Evolutionary conservation across 2,113 vertebrate genomes (phyloP), one percentile per base, ranked within the genome.

Genomic region (Buteo buteo): DNA sequence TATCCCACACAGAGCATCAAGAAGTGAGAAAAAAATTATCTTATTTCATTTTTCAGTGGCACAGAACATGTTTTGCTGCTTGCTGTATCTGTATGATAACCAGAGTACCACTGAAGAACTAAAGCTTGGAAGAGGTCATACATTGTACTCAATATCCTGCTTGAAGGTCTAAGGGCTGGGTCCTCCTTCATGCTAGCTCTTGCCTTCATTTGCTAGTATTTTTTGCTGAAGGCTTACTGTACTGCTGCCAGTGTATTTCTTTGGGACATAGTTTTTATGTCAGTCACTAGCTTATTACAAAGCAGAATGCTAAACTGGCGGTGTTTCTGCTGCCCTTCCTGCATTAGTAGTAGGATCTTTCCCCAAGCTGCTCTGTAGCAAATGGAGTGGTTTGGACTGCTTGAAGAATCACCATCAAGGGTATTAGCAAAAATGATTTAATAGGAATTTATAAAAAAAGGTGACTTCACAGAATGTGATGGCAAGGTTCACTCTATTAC

Each of bases 41-140:
- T 26, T 42, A 6, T 9, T 21, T 58, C 1, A 11, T 40, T 86
- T 79, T 70, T 40, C n/a, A 58, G 40, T 4, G 26, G 32, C 28
- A 52, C 16, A 26, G 18, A 82, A 66, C 1, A 36, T 0, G 0
- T 42, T 73, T n/a, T 79, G 7, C n/a, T 69, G n/a, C 9, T 62
- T 76, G 16, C 19, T 66, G 4, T 29, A 61, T 28, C 11, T 40
- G 11, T 31, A 15, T 4, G 9, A 38, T 13, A 49, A 3, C 17
- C 12, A 45, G 44, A 73, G 3, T 32, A 49, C 7, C 29, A 44
- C 0, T 0, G 29, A 6, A 82, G 22, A 74, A 54, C 10, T 9
- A 28, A n/a, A 62, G 14, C 44, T 14, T 44, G 47, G 29, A 57
- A 71, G 45, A 74, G 17, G 38, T 20, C 10, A 40, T 5, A 15